Evolutionary conservation across 2,888 invertebrate species (phyloP).

Genomic region (Yponomeuta plumbellus): DNA sequence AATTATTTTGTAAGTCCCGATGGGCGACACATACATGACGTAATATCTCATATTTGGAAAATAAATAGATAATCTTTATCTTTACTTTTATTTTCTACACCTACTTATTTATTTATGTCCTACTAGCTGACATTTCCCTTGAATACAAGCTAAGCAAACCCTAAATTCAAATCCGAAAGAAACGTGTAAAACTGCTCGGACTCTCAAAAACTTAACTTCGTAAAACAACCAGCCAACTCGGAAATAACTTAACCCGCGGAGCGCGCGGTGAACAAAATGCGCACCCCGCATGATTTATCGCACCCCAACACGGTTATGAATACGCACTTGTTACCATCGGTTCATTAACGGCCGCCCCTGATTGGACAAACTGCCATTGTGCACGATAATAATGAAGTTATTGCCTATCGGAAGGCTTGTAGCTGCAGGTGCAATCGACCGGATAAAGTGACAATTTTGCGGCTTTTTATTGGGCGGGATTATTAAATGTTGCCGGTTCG

Average conservation of each 20-base stretch:
- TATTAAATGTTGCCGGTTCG: not conserved
- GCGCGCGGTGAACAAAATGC: not conserved
- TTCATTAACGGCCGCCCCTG: conserved; percentile 69
- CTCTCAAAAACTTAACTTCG: not conserved
- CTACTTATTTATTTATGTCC: no score
- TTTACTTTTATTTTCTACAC: no score
- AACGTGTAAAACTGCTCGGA: not conserved
- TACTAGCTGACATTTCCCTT: no score
- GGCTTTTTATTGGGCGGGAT: conserved; percentile 15
- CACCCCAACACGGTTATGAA: conserved; percentile 60
- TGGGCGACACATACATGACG: no score
- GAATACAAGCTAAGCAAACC: not conserved
- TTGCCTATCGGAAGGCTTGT: conserved; percentile 41
- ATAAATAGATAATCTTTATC: no score
- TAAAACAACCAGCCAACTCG: not conserved
- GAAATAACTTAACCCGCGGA: not conserved
- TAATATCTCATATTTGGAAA: no score
- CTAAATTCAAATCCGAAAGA: not conserved
- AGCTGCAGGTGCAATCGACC: conserved; percentile 17
- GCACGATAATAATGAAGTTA: conserved; percentile 55
- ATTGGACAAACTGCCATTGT: conserved; percentile 49
- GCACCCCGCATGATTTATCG: conserved; percentile 56
- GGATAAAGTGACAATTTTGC: conserved; percentile 1
- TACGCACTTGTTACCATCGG: conserved; percentile 66
- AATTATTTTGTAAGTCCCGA: no score